A percentile compares a stretch with the other conserved stretches of the same genome.
These are phyloP conservation scores for Phrynocephalus forsythii DNA, from an alignment of 2,797 vertebrate species.

Conservation along the genomic window DNA sequence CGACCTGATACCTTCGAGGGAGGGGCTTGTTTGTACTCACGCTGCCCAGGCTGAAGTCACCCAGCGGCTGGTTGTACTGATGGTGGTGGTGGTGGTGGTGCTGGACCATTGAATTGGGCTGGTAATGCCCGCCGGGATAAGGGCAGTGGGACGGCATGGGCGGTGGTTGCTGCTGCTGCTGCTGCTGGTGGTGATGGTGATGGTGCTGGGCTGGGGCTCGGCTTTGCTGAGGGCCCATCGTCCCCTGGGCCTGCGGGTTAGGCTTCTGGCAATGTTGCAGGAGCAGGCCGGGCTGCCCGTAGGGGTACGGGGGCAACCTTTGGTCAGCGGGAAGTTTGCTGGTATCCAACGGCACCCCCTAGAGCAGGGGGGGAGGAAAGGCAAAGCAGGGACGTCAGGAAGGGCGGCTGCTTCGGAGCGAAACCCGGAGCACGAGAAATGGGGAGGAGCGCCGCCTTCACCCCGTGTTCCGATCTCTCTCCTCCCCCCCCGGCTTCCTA, in stretches of 20 bases:
- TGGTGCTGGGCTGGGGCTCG: constrained; percentile 61
- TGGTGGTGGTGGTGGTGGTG: constrained; percentile 17
- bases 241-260: constrained; percentile 58
- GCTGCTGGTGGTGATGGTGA: constrained; percentile 68
- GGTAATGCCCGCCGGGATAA: constrained; percentile 52
- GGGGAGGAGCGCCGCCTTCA: too few relatives aligned
- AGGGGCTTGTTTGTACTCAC: constrained; percentile 78
- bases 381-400: not conserved
- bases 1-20: too few relatives aligned
- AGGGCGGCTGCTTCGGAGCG: fast-evolving
- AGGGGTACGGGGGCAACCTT: constrained; percentile 86
- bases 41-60: constrained; percentile 82
- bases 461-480: not conserved
- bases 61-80: constrained; percentile 70
- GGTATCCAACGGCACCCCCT: constrained; percentile 93
- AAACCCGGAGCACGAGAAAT: too few relatives aligned
- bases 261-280: constrained; percentile 68
- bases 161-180: not conserved
- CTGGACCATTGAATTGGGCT: constrained; percentile 53
- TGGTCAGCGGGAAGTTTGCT: constrained; percentile 88
- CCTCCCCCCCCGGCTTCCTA: too few relatives aligned
- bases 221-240: constrained; percentile 36
- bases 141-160: constrained; percentile 26
- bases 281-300: constrained; percentile 76
- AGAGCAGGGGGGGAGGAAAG: not conserved